Percentiles rank a stretch among this genome's conserved stretches.
Conservation (phyloP, 2,113 vertebrate genomes). For the Meleagris gallopavo region DNA sequence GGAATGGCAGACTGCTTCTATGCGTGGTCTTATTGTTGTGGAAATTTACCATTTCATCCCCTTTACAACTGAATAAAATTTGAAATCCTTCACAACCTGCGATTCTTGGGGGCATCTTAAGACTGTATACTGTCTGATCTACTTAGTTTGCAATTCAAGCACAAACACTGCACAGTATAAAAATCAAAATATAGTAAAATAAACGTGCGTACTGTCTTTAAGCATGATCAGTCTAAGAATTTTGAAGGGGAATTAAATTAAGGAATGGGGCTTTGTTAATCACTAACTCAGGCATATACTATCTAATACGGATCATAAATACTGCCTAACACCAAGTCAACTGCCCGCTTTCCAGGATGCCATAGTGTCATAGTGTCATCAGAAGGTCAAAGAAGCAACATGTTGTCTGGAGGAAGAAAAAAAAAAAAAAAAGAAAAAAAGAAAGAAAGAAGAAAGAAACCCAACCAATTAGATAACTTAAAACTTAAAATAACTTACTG, state of each 20-base stretch:
- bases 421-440: not conserved
- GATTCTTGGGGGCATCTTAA: not conserved
- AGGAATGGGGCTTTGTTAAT: not conserved
- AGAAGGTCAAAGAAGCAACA: not conserved
- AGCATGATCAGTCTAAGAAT: not conserved
- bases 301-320: not conserved
- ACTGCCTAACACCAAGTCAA: not conserved
- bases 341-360: accelerated
- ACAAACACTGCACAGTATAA: not conserved
- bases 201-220: not conserved
- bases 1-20: not conserved
- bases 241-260: not conserved
- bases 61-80: slow-evolving; percentile 32
- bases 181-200: not conserved
- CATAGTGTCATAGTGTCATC: accelerated
- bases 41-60: slow-evolving; percentile 1
- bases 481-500: not conserved
- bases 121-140: not conserved
- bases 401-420: not conserved
- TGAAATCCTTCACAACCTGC: not conserved
- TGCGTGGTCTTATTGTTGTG: not conserved
- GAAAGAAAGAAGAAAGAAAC: no score
- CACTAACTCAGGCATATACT: not conserved
- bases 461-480: not conserved
- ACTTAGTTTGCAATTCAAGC: not conserved